Percentiles rank a stretch among this genome's conserved stretches.
Evolutionary conservation across 2,113 vertebrate genomes (phyloP).

Genomic region (Gopherus evgoodei): DNA sequence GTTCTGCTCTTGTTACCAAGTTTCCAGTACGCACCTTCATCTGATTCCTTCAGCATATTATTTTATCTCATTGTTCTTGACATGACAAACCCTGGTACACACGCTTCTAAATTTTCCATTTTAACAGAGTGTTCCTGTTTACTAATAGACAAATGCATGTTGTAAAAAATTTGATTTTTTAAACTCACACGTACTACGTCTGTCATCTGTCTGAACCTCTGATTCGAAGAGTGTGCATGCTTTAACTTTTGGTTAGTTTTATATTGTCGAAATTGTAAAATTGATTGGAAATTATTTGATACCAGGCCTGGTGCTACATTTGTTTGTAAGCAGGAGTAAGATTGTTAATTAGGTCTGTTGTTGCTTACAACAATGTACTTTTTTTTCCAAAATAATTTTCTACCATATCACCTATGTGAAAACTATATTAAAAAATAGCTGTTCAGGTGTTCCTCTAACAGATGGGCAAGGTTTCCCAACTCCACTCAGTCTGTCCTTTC

Average conservation of each 20-base stretch:
- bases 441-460: background rate
- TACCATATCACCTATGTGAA: background rate
- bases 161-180: rapidly evolving
- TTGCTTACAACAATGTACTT: background rate
- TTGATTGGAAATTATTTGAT: background rate
- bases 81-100: background rate
- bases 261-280: background rate
- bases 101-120: background rate
- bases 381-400: background rate
- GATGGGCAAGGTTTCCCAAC: background rate
- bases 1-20: background rate
- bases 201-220: background rate
- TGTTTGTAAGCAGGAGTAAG: background rate
- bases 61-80: background rate
- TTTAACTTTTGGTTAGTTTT: background rate
- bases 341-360: background rate
- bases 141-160: background rate
- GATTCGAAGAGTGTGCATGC: background rate
- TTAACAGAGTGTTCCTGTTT: background rate
- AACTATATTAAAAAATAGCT: background rate
- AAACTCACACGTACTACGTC: background rate
- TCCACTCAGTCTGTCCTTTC: background rate
- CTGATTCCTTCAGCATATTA: rapidly evolving
- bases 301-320: background rate
- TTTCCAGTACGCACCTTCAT: rapidly evolving